Base-by-base conservation (phyloP, 2,797 vertebrate species). In the Coccyzus lansbergi region DNA sequence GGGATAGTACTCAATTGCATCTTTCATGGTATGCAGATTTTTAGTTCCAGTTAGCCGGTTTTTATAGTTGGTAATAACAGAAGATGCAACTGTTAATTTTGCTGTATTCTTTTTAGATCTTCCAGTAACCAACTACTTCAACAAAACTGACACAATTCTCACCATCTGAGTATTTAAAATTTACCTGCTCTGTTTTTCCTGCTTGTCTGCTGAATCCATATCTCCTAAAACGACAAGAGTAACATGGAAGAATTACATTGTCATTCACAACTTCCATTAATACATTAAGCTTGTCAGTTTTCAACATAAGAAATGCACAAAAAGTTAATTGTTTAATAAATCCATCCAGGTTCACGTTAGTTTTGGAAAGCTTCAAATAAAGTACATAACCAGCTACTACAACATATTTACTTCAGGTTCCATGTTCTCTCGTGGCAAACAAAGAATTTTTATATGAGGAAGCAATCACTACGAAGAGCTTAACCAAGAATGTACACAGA, bases 131-230 rank as follows among this genome's bases (percentile, higher is more conserved):
- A 86, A 60, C n/a, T 18, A 38, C 7, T 64, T 56, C 12, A 68
- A 67, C 12, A 65, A 75, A 53, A 83, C 0, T 31, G 81, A 62
- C 7, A 16, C 22, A 59, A 28, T 33, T 76, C 28, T 65, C 42
- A 78, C 14, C 62, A 36, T 20, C n/a, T 33, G 6, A 77, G 3
- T 20, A 63, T 44, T 85, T 80, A 52, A 52, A 84, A 70, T 56
- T 97, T 96, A 99, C 99, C 98, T 98, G 97, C 76, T 98, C 98
- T 55, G 97, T 95, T 98, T 98, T 98, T 77, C 97, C 97, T 70
- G 91, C 34, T 96, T 98, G 98, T 92, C 98, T 99, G 97, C 98
- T 99, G 97, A 99, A 98, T 92, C 98, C 99, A 0, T 99, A 99
- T 72, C 98, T 98, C 97, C 99, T 99, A 91, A 19, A 96, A 94